Percentiles rank a stretch among this genome's conserved stretches.
phyloP scores from a whole-genome alignment of 1,140 invertebrate species.

The Vanessa tameamea region DNA sequence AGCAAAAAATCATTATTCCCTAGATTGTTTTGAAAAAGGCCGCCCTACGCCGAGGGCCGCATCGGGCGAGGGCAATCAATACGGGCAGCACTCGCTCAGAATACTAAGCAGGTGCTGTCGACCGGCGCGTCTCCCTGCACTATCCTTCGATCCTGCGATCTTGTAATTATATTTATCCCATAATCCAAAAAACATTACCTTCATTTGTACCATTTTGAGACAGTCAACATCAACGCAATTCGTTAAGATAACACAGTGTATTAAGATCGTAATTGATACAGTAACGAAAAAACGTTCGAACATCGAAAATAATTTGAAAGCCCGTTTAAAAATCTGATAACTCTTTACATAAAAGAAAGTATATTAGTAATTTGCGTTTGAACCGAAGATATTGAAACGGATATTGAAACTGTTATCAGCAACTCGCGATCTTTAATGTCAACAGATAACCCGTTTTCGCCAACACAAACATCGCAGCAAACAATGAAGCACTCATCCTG shows the following conservation, averaged over 20 bases:
- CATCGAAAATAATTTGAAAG: too few relatives aligned
- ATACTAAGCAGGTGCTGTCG: constrained; percentile 69
- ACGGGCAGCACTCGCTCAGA: constrained; percentile 59
- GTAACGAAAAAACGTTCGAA: too few relatives aligned
- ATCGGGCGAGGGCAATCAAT: constrained; percentile 67
- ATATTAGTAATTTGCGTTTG: constrained; percentile 9
- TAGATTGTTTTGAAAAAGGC: constrained; percentile 74
- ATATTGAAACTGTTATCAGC: constrained; percentile 44
- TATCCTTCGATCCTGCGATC: constrained; percentile 30
- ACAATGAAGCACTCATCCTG: constrained; percentile 51
- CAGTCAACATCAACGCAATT: neutral
- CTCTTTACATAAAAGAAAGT: neutral
- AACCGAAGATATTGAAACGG: constrained; percentile 31
- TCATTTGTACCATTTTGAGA: neutral
- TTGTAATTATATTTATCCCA: constrained; percentile 44
- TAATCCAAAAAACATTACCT: constrained; percentile 11
- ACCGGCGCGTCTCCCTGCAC: constrained; percentile 44
- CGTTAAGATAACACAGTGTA: too few relatives aligned
- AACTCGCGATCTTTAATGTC: constrained; percentile 41
- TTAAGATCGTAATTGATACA: too few relatives aligned
- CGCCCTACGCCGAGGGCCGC: constrained; percentile 46
- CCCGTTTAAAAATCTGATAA: too few relatives aligned
- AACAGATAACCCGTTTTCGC: constrained; percentile 48
- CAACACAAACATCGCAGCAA: constrained; percentile 42
- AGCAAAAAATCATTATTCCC: constrained; percentile 62